A percentile compares a stretch with the other conserved stretches of the same genome.
phyloP scores from a whole-genome alignment of 2,888 invertebrate genomes.

The Zaprionus obscuricornis region DNA sequence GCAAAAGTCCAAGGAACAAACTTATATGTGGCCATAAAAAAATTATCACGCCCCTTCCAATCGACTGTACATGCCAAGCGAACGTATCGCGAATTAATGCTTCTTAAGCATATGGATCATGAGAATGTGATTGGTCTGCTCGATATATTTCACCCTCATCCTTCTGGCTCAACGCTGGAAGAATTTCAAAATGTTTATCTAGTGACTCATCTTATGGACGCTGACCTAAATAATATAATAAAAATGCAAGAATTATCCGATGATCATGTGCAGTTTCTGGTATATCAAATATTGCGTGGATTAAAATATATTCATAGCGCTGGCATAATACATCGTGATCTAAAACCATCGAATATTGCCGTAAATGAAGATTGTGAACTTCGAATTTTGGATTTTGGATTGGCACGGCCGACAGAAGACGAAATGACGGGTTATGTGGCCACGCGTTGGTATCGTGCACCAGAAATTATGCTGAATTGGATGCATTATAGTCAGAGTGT shows the following conservation, averaged over 20 bases:
- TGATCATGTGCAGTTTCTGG: slow-evolving; percentile 99
- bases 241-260: slow-evolving; percentile 98
- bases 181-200: slow-evolving; percentile 98
- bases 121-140: slow-evolving; percentile 97
- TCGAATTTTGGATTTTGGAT: slow-evolving; percentile 98
- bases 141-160: slow-evolving; percentile 97
- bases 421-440: slow-evolving; percentile 99
- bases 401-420: slow-evolving; percentile 97
- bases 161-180: slow-evolving; percentile 86
- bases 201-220: slow-evolving; percentile 99
- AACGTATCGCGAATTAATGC: slow-evolving; percentile 96
- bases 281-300: slow-evolving; percentile 99
- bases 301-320: slow-evolving; percentile 99
- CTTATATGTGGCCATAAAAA: slow-evolving; percentile 95
- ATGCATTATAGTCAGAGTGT: slow-evolving; percentile 99
- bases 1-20: slow-evolving; percentile 62
- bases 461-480: slow-evolving; percentile 99
- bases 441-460: slow-evolving; percentile 97
- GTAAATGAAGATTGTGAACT: slow-evolving; percentile 99
- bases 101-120: slow-evolving; percentile 99
- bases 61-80: slow-evolving; percentile 99
- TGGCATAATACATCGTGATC: slow-evolving; percentile 98
- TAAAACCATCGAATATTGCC: slow-evolving; percentile 99
- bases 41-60: slow-evolving; percentile 98
- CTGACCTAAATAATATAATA: slow-evolving; percentile 99